Percentiles rank a stretch among this genome's conserved stretches.
Evolutionary conservation across 35 echinoderm and acorn worm genomes (phyloP).

Genomic region (Diadema setosum): DNA sequence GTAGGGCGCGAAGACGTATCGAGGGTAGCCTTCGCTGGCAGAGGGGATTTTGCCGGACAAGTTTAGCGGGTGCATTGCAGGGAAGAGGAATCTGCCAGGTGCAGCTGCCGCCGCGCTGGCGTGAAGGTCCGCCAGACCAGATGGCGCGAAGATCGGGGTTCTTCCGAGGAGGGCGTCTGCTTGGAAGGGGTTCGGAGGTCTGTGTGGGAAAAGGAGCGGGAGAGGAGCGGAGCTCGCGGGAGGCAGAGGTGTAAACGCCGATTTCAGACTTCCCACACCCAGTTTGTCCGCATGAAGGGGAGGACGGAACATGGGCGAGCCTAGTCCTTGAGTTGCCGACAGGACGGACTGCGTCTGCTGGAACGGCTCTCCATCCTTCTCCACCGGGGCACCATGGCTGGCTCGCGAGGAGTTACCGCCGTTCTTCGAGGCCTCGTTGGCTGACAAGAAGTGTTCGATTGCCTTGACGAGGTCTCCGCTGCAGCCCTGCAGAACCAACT

Average conservation of each 20-base stretch:
- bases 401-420: background rate
- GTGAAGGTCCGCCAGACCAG: slow-evolving; percentile 49
- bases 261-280: slow-evolving; percentile 76
- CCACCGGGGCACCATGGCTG: background rate
- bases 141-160: slow-evolving; percentile 76
- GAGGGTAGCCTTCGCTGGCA: slow-evolving; percentile 74
- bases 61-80: slow-evolving; percentile 71
- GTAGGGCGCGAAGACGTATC: slow-evolving; percentile 83
- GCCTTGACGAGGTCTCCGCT: slow-evolving; percentile 95
- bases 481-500: slow-evolving; percentile 95
- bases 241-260: slow-evolving; percentile 91
- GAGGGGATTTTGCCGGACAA: slow-evolving; percentile 73
- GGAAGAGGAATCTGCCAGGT: slow-evolving; percentile 74
- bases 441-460: slow-evolving; percentile 96
- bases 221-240: slow-evolving; percentile 62
- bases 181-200: slow-evolving; percentile 89
- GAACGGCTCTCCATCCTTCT: slow-evolving; percentile 1
- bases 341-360: slow-evolving; percentile 4
- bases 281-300: slow-evolving; percentile 34
- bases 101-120: slow-evolving; percentile 31
- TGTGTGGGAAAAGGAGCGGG: slow-evolving; percentile 73
- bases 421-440: slow-evolving; percentile 35
- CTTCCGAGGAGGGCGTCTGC: slow-evolving; percentile 84
- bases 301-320: slow-evolving; percentile 2
- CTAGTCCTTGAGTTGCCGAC: background rate